A percentile compares a stretch with the other conserved stretches of the same genome.
Evolutionary conservation across 2,113 vertebrate genomes (phyloP).

Genomic region (Rafetus swinhoei): DNA sequence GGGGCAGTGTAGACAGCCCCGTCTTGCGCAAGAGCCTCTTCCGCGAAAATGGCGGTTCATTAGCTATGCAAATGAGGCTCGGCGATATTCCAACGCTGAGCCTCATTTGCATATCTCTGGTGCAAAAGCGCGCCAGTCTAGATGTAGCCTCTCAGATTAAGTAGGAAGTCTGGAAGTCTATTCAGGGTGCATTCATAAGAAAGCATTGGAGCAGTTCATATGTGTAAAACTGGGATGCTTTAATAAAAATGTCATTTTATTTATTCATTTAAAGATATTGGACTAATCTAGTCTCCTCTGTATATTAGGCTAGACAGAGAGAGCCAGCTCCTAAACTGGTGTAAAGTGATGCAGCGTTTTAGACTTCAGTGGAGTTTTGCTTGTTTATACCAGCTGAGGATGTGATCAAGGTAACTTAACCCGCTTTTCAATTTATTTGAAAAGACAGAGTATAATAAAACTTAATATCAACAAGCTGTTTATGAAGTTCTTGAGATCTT

Average conservation of each 20-base stretch:
- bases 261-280: slow-evolving; percentile 20
- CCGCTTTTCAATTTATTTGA: not conserved
- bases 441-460: not conserved
- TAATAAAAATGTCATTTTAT: not conserved
- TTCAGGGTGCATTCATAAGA: slow-evolving; percentile 11
- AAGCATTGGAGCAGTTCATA: slow-evolving; percentile 13
- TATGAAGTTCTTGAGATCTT: not conserved
- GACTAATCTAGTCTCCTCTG: slow-evolving; percentile 26
- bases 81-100: no score
- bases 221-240: slow-evolving; percentile 25
- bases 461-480: not conserved
- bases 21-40: no score
- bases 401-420: not conserved
- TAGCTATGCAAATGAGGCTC: no score
- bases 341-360: not conserved
- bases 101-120: no score
- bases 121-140: no score
- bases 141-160: no score
- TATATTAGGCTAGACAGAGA: slow-evolving; percentile 3
- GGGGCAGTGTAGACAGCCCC: no score
- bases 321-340: not conserved
- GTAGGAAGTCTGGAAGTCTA: slow-evolving; percentile 8
- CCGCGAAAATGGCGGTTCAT: no score
- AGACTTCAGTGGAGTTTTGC: not conserved
- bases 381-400: not conserved